Evolutionary conservation across 2,888 invertebrate species (phyloP).

Genomic region (Linnaemya tessellans): DNA sequence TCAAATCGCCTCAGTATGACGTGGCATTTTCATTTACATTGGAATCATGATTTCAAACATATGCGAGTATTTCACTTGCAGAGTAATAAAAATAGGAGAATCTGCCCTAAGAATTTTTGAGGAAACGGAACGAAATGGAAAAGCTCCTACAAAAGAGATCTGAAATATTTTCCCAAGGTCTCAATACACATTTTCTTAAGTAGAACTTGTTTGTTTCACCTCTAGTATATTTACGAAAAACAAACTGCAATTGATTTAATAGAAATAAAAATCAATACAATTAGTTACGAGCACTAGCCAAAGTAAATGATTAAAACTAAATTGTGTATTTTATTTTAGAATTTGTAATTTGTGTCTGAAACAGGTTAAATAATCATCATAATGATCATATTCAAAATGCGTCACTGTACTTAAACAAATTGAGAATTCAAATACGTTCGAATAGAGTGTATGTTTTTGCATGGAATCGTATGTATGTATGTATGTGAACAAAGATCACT

Average conservation of each 20-base stretch:
- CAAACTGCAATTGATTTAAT: slow-evolving; percentile 31
- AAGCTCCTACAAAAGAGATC: background rate
- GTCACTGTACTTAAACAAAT: slow-evolving; percentile 43
- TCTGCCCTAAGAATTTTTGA: background rate
- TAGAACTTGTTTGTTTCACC: background rate
- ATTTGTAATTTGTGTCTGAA: slow-evolving; percentile 45
- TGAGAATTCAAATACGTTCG: slow-evolving; percentile 48
- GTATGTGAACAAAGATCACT: slow-evolving; percentile 44
- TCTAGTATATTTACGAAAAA: slow-evolving; percentile 11
- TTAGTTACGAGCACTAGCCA: slow-evolving; percentile 21
- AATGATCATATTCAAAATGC: slow-evolving; percentile 56
- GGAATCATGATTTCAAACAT: background rate
- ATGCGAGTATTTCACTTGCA: background rate
- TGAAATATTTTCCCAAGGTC: slow-evolving; percentile 1
- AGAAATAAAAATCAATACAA: slow-evolving; percentile 36
- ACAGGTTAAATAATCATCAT: slow-evolving; percentile 41
- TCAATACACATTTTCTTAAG: background rate
- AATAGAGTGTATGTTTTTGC: slow-evolving; percentile 45
- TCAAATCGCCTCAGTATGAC: too few relatives aligned
- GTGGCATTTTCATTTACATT: background rate
- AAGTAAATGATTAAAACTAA: background rate
- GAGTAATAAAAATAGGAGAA: background rate
- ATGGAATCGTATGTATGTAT: slow-evolving; percentile 34
- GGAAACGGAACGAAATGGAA: background rate
- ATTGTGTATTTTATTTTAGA: slow-evolving; percentile 13